Conservation (phyloP, 2,797 vertebrate species). For the Poecilia velifera region DNA sequence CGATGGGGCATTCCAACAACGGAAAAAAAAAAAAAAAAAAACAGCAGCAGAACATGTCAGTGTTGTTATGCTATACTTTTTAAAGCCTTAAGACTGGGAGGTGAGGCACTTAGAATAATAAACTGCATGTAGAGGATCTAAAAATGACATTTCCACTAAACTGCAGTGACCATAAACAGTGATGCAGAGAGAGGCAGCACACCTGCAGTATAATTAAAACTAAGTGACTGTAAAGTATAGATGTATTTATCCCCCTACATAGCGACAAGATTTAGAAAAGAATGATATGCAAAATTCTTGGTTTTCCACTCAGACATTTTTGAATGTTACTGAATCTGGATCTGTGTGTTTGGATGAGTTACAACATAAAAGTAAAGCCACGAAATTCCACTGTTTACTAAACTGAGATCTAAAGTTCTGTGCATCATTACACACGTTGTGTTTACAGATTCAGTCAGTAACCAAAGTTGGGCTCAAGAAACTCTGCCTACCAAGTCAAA, state of each 20-base stretch:
- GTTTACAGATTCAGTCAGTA: too few species aligned
- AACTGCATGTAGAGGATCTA: not conserved
- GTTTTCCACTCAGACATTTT: not conserved
- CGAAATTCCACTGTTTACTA: too few species aligned
- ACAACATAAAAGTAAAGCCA: not conserved
- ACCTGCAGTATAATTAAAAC: not conserved
- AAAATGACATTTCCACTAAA: not conserved
- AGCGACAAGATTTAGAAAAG: not conserved
- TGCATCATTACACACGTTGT: too few species aligned
- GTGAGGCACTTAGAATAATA: not conserved
- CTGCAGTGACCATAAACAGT: not conserved
- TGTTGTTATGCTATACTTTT: not conserved
- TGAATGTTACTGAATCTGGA: not conserved
- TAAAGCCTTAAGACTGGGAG: not conserved
- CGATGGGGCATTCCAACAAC: not conserved
- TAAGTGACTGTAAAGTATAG: not conserved
- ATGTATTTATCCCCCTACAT: not conserved
- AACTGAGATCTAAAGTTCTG: too few species aligned
- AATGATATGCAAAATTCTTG: not conserved
- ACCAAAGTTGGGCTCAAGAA: too few species aligned
- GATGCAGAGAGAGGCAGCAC: not conserved
- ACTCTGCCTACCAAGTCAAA: too few species aligned
- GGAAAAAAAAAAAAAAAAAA: too few species aligned
- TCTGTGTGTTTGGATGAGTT: not conserved
- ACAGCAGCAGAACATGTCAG: not conserved